phyloP scores from a whole-genome alignment of 2,113 vertebrate species.

The Cyprinodon variegatus region DNA sequence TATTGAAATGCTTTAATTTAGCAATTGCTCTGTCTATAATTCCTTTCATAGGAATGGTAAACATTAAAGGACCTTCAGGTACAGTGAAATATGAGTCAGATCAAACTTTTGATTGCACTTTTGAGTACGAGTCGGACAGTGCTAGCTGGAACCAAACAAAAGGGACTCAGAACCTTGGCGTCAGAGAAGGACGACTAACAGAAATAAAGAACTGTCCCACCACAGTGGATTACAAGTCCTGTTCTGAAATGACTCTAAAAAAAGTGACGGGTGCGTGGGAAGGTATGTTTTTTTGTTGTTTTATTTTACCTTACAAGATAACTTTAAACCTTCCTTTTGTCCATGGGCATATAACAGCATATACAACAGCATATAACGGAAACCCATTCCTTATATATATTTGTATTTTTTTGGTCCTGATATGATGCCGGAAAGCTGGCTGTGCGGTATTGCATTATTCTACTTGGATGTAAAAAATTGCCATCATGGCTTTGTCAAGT shows the following conservation, averaged over 20 bases:
- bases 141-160: constrained; percentile 38
- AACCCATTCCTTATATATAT: no score
- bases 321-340: no score
- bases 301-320: no score
- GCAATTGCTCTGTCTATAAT: not conserved
- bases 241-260: not conserved
- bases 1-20: no score
- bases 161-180: accelerated
- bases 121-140: not conserved
- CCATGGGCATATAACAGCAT: no score
- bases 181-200: constrained; percentile 26
- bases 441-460: no score
- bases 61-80: not conserved
- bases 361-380: no score
- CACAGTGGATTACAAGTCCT: not conserved
- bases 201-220: accelerated
- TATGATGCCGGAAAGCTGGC: no score
- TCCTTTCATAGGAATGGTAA: constrained; percentile 63
- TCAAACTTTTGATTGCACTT: constrained; percentile 36
- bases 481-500: no score
- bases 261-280: constrained; percentile 50
- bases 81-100: constrained; percentile 28
- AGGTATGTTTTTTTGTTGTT: constrained; percentile 51
- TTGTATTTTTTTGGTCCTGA: no score
- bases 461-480: no score